phyloP scores from a whole-genome alignment of 2,888 invertebrate genomes.

The Abrostola triplasia region DNA sequence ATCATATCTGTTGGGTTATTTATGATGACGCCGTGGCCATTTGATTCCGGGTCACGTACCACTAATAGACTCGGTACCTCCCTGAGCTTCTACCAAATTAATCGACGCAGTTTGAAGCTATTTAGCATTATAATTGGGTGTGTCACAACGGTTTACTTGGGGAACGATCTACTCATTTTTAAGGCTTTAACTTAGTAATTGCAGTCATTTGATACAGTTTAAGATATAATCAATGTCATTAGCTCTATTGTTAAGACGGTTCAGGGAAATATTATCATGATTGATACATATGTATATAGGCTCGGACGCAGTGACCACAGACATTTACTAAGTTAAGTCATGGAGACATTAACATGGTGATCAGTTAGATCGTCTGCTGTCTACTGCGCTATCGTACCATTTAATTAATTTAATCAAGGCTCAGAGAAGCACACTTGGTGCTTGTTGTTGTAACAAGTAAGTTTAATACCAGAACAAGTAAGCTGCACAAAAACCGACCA shows the following conservation, averaged over 20 bases:
- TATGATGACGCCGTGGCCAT: conserved; percentile 51
- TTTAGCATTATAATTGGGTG: conserved; percentile 58
- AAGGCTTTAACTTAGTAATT: conserved; percentile 45
- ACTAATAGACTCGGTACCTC: conserved; percentile 56
- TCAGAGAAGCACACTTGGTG: too few relatives aligned
- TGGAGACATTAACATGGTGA: too few relatives aligned
- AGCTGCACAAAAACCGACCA: too few relatives aligned
- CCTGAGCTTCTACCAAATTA: conserved; percentile 44
- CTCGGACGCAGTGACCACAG: too few relatives aligned
- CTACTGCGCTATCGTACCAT: too few relatives aligned
- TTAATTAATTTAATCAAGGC: too few relatives aligned
- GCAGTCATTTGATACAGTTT: conserved; percentile 41
- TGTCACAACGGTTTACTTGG: conserved; percentile 51
- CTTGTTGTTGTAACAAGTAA: neutral
- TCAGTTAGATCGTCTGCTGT: too few relatives aligned
- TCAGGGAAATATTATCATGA: neutral
- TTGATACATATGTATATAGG: too few relatives aligned
- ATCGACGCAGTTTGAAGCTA: conserved; percentile 51
- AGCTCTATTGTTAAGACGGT: neutral
- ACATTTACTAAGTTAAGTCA: too few relatives aligned
- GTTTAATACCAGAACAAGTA: too few relatives aligned
- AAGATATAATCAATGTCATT: conserved; percentile 22
- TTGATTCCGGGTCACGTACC: conserved; percentile 72
- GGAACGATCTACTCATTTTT: conserved; percentile 45
- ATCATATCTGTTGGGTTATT: conserved; percentile 61